Conservation (phyloP, 1,140 invertebrate genomes). For the Ostrea denselamellosa region DNA sequence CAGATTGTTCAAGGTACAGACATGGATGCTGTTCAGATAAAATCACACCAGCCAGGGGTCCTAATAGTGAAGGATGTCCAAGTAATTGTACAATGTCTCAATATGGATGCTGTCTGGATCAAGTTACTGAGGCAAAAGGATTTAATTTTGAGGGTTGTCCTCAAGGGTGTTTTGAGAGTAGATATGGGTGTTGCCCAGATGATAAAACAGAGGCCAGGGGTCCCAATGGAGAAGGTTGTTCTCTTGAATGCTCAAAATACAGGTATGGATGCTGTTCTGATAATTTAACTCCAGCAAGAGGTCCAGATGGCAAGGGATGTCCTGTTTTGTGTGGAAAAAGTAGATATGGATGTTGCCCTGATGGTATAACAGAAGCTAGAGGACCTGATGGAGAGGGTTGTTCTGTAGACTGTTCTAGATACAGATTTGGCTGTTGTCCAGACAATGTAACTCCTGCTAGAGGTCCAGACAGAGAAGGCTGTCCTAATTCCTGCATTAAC, state of each 20-base stretch:
- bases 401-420: neutral
- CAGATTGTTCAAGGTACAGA: slow-evolving; percentile 11
- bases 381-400: neutral
- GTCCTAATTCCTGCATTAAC: slow-evolving; percentile 44
- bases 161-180: neutral
- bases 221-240: slow-evolving; percentile 39
- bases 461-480: slow-evolving; percentile 47
- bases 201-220: slow-evolving; percentile 23
- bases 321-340: neutral
- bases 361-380: neutral
- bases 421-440: neutral
- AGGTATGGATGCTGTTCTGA: slow-evolving; percentile 41
- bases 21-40: slow-evolving; percentile 47
- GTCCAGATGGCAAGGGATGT: neutral
- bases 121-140: slow-evolving; percentile 69
- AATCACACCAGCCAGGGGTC: slow-evolving; percentile 40
- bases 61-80: slow-evolving; percentile 42
- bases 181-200: slow-evolving; percentile 43
- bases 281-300: slow-evolving; percentile 55
- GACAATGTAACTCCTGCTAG: neutral
- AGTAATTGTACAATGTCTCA: neutral
- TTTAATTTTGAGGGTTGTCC: slow-evolving; percentile 58
- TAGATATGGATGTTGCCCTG: neutral
- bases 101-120: slow-evolving; percentile 48
- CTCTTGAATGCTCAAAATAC: neutral